Percentiles rank a stretch among this genome's conserved stretches.
phyloP scores from a whole-genome alignment of 2,888 invertebrate species.

The Chrysolina americana region DNA sequence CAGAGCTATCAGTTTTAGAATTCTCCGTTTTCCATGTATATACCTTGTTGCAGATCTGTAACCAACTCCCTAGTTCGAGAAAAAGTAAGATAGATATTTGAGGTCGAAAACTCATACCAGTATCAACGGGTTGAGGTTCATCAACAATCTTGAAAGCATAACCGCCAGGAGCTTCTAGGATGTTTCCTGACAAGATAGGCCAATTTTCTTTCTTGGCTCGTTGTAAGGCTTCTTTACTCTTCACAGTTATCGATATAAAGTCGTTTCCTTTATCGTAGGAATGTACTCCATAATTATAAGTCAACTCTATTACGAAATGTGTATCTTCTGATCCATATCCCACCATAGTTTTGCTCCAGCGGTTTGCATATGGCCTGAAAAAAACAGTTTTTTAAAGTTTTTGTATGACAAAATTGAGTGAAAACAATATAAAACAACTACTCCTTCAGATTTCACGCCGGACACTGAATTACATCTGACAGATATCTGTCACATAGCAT shows the following conservation, averaged over 20 bases:
- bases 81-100: background rate
- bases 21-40: too few relatives aligned
- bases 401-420: too few relatives aligned
- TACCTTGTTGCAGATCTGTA: too few relatives aligned
- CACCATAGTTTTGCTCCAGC: constrained; percentile 99
- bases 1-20: too few relatives aligned
- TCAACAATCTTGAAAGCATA: constrained; percentile 88
- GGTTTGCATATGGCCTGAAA: constrained; percentile 92
- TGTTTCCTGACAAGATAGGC: constrained; percentile 78
- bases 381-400: too few relatives aligned
- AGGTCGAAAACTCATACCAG: constrained; percentile 70
- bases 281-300: constrained; percentile 96
- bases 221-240: constrained; percentile 82
- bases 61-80: too few relatives aligned
- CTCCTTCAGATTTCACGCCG: too few relatives aligned
- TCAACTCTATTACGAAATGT: constrained; percentile 96
- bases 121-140: constrained; percentile 77
- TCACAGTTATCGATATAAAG: constrained; percentile 88
- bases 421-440: too few relatives aligned
- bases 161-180: constrained; percentile 91
- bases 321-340: constrained; percentile 96
- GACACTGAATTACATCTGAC: too few relatives aligned
- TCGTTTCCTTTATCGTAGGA: constrained; percentile 93
- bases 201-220: constrained; percentile 82
- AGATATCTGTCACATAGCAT: too few relatives aligned